A percentile compares a stretch with the other conserved stretches of the same genome.
These are phyloP conservation scores for Brachycybe producta DNA, from an alignment of 2,888 invertebrate genomes.

Conservation along the genomic window DNA sequence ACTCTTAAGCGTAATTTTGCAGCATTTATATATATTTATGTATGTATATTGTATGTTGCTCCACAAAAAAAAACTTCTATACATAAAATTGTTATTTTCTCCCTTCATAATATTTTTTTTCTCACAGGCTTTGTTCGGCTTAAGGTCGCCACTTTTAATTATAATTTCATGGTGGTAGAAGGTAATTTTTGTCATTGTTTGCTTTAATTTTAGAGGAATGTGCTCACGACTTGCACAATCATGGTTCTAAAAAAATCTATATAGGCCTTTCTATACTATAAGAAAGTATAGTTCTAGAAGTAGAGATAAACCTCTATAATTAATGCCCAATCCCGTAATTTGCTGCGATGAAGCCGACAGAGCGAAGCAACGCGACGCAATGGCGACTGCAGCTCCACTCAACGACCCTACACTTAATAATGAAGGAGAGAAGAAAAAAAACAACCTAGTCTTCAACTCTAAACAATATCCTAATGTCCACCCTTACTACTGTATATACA, in stretches of 20 bases:
- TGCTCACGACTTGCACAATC: conserved; percentile 13
- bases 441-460: too few species aligned
- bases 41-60: too few species aligned
- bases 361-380: conserved; percentile 1
- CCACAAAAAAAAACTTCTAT: too few species aligned
- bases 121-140: background rate
- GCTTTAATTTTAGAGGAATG: conserved; percentile 14
- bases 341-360: conserved; percentile 4
- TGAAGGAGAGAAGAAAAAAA: too few species aligned
- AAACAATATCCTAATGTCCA: too few species aligned
- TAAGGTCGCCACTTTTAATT: conserved; percentile 11
- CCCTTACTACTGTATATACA: too few species aligned
- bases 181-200: conserved; percentile 12
- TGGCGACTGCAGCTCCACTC: conserved; percentile 1
- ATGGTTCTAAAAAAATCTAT: background rate
- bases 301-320: conserved; percentile 9
- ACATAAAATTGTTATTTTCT: too few species aligned
- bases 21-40: too few species aligned
- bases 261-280: too few species aligned
- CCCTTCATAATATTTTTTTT: too few species aligned
- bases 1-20: too few species aligned
- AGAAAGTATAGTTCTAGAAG: too few species aligned
- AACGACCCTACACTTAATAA: conserved; percentile 9
- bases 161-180: conserved; percentile 3
- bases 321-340: conserved; percentile 9